phyloP scores from a whole-genome alignment of 1,140 invertebrate genomes.

The Hyposmocoma kahamanoa region DNA sequence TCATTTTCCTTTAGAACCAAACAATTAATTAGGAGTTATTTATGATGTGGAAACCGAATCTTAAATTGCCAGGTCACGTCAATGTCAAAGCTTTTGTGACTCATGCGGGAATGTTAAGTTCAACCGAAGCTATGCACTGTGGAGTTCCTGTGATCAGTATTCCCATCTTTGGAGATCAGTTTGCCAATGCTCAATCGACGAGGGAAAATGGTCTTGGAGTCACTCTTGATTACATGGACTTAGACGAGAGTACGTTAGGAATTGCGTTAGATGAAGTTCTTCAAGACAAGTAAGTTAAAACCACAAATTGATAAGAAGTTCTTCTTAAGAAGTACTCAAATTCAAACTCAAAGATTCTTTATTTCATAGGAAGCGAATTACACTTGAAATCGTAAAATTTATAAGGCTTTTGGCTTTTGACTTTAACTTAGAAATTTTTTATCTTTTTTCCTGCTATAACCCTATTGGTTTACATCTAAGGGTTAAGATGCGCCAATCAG shows the following conservation, averaged over 20 bases:
- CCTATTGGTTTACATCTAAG: too few species aligned
- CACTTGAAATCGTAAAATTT: too few species aligned
- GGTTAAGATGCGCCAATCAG: too few species aligned
- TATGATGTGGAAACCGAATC: too few species aligned
- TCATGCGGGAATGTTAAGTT: constrained; percentile 78
- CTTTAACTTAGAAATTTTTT: too few species aligned
- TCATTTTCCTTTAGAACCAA: too few species aligned
- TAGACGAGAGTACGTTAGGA: background rate
- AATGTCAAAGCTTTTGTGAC: constrained; percentile 76
- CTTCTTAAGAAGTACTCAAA: too few species aligned
- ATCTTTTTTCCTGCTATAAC: too few species aligned
- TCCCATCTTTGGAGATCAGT: constrained; percentile 81
- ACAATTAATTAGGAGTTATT: too few species aligned
- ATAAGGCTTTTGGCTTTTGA: too few species aligned
- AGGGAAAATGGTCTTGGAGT: constrained; percentile 73
- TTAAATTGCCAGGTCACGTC: constrained; percentile 74
- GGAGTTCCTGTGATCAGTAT: constrained; percentile 81
- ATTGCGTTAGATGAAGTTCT: background rate
- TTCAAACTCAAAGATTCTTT: too few species aligned
- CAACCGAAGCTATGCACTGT: constrained; percentile 79
- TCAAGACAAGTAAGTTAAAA: constrained; percentile 17
- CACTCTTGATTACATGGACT: background rate
- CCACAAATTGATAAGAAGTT: constrained; percentile 62
- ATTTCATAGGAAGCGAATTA: too few species aligned
- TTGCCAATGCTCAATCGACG: constrained; percentile 72